Conservation (phyloP, 2,113 vertebrate species). For the Paracanthobrama guichenoti region DNA sequence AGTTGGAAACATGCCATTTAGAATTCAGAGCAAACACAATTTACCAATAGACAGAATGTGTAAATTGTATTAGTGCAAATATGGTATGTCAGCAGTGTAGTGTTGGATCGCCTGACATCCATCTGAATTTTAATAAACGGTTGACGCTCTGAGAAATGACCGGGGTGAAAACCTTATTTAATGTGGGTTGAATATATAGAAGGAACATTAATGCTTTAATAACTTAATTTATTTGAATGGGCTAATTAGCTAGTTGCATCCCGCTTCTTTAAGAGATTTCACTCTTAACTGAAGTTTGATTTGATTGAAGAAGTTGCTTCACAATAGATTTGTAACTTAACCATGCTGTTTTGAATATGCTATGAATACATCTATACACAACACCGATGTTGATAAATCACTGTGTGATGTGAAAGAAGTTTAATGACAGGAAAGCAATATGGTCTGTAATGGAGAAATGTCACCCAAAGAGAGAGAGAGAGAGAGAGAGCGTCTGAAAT, state of each 20-base stretch:
- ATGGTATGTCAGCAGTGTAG: conserved; percentile 29
- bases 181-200: conserved; percentile 7
- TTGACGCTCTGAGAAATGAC: background rate
- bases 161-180: background rate
- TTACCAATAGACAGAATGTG: conserved; percentile 17
- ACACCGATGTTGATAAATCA: conserved; percentile 15
- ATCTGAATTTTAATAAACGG: conserved; percentile 3
- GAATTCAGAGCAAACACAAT: conserved; percentile 11
- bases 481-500: background rate
- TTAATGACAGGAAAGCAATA: conserved; percentile 22
- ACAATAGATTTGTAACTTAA: background rate
- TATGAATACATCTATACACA: conserved; percentile 10
- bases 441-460: background rate
- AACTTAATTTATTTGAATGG: conserved; percentile 14
- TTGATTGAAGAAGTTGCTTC: conserved; percentile 4
- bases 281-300: background rate
- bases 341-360: background rate
- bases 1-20: conserved; percentile 36
- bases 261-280: background rate
- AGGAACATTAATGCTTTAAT: conserved; percentile 27
- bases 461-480: background rate
- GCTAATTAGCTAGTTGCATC: conserved; percentile 5
- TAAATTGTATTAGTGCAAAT: conserved; percentile 32
- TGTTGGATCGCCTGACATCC: background rate
- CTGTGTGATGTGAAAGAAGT: background rate